phyloP scores from a whole-genome alignment of 2,113 vertebrate species.

The Phyllostomus discolor region DNA sequence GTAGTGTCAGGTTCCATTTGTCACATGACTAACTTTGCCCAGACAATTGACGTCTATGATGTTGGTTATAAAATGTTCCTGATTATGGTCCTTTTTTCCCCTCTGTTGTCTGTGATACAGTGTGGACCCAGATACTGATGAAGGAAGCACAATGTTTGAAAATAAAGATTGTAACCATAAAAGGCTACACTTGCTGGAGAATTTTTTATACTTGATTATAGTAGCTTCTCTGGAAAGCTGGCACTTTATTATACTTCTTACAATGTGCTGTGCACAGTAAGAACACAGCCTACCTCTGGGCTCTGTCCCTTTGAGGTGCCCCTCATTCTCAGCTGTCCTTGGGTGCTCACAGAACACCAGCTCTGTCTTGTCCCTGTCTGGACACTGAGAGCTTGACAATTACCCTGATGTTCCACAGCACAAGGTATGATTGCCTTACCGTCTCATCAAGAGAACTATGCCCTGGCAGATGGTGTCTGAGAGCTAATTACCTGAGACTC shows the following conservation, averaged over 20 bases:
- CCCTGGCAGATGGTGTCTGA: too few relatives aligned
- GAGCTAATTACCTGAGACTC: neutral
- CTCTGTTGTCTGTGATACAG: neutral
- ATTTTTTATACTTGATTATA: neutral
- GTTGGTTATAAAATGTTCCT: neutral
- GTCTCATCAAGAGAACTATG: neutral
- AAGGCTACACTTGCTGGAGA: neutral
- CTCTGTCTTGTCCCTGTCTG: neutral
- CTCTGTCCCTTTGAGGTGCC: neutral
- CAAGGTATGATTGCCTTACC: neutral
- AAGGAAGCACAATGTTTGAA: neutral
- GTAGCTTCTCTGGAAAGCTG: neutral
- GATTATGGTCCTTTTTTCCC: neutral
- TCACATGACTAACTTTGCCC: neutral
- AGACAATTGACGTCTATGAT: neutral
- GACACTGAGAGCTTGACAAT: neutral
- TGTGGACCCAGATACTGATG: neutral
- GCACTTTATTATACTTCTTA: neutral
- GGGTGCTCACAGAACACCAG: neutral
- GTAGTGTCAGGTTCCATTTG: neutral
- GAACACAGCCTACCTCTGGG: neutral
- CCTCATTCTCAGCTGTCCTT: neutral
- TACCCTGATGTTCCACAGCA: neutral
- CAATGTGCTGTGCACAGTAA: neutral
- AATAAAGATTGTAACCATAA: neutral